Conservation (phyloP, 37 sponge, comb jelly and placozoan species). For the Lycopodina hypogea region DNA sequence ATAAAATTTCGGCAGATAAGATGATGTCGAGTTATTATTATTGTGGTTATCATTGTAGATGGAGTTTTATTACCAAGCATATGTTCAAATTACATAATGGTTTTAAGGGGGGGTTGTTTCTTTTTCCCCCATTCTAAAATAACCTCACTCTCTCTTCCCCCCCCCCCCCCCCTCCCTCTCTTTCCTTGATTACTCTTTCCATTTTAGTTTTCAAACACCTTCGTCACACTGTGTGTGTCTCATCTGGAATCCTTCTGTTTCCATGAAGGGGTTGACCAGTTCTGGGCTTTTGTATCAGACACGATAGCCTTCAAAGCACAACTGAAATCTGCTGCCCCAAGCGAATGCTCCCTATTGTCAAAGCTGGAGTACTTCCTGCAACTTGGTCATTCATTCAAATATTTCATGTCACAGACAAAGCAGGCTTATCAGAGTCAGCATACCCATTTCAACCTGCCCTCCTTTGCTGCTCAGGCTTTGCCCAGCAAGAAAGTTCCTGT, state of each 20-base stretch:
- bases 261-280: slow-evolving; percentile 1
- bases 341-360: slow-evolving; percentile 24
- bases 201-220: slow-evolving; percentile 39
- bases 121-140: too few relatives aligned
- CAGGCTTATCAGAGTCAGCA: slow-evolving; percentile 13
- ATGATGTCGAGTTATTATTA: too few relatives aligned
- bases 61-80: too few relatives aligned
- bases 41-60: too few relatives aligned
- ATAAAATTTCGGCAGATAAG: too few relatives aligned
- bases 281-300: slow-evolving; percentile 35
- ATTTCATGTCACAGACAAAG: slow-evolving; percentile 26
- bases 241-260: slow-evolving; percentile 15
- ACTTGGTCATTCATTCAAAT: slow-evolving; percentile 14
- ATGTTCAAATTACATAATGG: too few relatives aligned
- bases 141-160: too few relatives aligned
- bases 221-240: slow-evolving; percentile 31
- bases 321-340: background rate
- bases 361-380: slow-evolving; percentile 39
- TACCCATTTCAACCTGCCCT: background rate
- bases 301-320: slow-evolving; percentile 12
- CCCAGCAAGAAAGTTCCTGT: background rate
- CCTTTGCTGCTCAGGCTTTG: background rate
- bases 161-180: too few relatives aligned
- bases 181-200: background rate
- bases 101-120: too few relatives aligned